Evolutionary conservation across 2,113 vertebrate genomes (phyloP), one percentile per base, ranked within the genome.

Genomic region (Rhinichthys klamathensis): DNA sequence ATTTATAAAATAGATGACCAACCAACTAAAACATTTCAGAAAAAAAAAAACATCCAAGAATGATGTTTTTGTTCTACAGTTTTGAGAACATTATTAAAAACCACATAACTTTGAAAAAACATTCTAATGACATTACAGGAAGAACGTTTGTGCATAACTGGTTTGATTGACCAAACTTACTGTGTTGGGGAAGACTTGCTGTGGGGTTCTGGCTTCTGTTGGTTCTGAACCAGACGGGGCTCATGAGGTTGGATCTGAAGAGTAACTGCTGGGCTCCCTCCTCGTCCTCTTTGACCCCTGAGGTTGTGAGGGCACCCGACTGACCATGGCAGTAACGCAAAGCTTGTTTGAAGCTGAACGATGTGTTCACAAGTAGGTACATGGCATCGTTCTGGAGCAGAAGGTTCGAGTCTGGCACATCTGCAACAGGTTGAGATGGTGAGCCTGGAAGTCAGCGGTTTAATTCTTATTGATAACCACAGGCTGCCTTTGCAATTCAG

Each of bases 341-440:
- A 1, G 97, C 97, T 0, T 94, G 86, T 91, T 93, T 92, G 93
- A 95, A 96, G 89, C 92, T 91, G 85, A 95, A 82, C 5, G 94
- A 94, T 7, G 88, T 74, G 44, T 94, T 93, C 87, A 96, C 90
- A 0, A 96, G 93, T 41, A 93, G 95, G 1, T 96, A 96, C 25
- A 91, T 61, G 38, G 92, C 90, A 0, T 90, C 83, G 0, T 92
- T 95, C 73, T 96, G 90, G 21, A 94, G 75, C 0, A 92, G 90
- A 80, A 90, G 67, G 0, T 83, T 58, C 4, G 86, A 75, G 35
- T 76, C 30, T 32, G 51, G 63, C 30, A 79, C 18, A 73, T 85
- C 73, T 56, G 38, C 73, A 61, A 70, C 21, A 41, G 69, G 21
- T 72, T 41, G 41, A 18, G 11, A 79, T 18, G 65, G 30, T 16